Percentiles rank a stretch among this genome's conserved stretches.
Evolutionary conservation across 2,888 invertebrate species (phyloP).

Genomic region (Chymomyza amoena): DNA sequence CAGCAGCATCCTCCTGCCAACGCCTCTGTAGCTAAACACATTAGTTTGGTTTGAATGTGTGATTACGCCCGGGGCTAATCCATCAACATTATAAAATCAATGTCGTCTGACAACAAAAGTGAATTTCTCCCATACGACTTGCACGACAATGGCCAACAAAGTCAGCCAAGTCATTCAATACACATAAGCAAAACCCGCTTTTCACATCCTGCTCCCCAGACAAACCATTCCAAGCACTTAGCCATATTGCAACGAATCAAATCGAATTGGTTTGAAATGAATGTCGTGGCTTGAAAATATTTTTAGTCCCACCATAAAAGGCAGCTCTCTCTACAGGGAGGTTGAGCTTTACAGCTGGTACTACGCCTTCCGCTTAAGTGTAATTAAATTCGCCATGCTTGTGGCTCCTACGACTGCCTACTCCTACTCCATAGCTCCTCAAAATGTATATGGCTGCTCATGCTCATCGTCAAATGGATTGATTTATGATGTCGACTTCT

Average conservation of each 20-base stretch:
- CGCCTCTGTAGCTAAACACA: neutral
- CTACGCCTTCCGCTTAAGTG: conserved; percentile 51
- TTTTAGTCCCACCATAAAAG: neutral
- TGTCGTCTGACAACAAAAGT: conserved; percentile 28
- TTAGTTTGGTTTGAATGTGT: neutral
- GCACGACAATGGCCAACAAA: conserved; percentile 12
- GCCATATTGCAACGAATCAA: conserved; percentile 57
- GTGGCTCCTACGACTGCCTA: conserved; percentile 9
- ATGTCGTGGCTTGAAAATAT: conserved; percentile 5
- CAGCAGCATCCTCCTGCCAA: too few relatives aligned
- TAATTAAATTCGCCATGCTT: conserved; percentile 61
- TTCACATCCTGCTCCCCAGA: neutral
- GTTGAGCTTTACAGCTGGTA: neutral
- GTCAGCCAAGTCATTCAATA: conserved; percentile 37
- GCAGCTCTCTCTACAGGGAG: neutral
- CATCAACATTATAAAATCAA: conserved; percentile 25
- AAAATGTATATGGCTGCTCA: conserved; percentile 4
- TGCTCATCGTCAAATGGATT: conserved; percentile 65
- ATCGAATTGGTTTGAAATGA: conserved; percentile 49
- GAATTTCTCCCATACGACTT: conserved; percentile 8
- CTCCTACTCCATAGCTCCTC: neutral
- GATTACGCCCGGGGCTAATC: neutral
- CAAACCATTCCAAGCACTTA: conserved; percentile 48
- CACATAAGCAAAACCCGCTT: conserved; percentile 17
- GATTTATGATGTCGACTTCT: conserved; percentile 56